Evolutionary conservation across 2,797 vertebrate genomes (phyloP), one percentile per base, ranked within the genome.

Genomic region (Typhlichthys eigenmanni): DNA sequence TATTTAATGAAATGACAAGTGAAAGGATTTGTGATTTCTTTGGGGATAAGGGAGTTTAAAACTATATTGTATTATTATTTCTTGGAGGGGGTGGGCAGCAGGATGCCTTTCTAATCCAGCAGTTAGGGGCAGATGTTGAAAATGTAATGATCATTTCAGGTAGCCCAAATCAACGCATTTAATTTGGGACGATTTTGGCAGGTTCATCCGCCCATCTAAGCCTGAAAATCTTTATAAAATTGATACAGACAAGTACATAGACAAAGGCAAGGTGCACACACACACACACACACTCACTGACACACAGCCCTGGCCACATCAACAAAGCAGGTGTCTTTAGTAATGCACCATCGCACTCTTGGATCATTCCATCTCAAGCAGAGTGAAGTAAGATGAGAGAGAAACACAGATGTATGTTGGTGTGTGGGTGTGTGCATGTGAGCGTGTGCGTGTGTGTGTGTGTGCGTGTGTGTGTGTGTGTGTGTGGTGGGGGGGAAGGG

Each of bases 281-380:
- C 58, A 49, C 58, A 49, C 63, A 60, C 58, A 64, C 65, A 60
- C 76, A 66, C 64, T 46, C 66, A 62, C 66, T 64, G 58, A 55
- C 12, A 67, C 75, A 74, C 77, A 81, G 73, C 74, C 68, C 74
- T 85, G 81, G 84, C 83, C 84, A 85, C 84, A 76, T 82, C 78
- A 78, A 87, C 83, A 84, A 88, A 88, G 88, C 90, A 88, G 89
- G 87, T 90, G 87, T 90, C 89, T 82, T 83, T 85, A 87, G 91
- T 87, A 87, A 91, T 85, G 85, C 83, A 86, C 83, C 87, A 77
- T 76, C 71, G 83, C 78, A 55, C 79, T 84, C 83, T 87, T 90
- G 84, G 87, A 91, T 85, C 84, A 75, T 69, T 78, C 76, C 78
- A 71, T 76, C 71, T 79, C 71, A 55, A 73, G 81, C 79, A 66